A percentile compares a stretch with the other conserved stretches of the same genome.
Evolutionary conservation across 2,113 vertebrate species (phyloP).

Genomic region (Varanus komodoensis): DNA sequence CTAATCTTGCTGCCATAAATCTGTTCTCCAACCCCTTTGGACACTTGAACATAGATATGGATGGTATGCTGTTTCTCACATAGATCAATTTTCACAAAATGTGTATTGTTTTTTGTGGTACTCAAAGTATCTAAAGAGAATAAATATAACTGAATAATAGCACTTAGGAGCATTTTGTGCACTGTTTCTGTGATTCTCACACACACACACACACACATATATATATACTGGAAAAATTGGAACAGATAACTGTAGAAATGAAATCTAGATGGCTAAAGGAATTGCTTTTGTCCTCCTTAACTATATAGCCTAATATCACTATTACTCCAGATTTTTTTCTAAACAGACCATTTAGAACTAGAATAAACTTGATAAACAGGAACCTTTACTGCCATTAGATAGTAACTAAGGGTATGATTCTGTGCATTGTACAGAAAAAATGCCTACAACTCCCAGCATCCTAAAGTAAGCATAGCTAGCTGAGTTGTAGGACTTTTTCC

Average conservation of each 20-base stretch:
- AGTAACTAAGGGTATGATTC: neutral
- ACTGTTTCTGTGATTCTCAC: neutral
- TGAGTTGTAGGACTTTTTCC: too few species aligned
- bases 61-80: neutral
- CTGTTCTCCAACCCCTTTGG: neutral
- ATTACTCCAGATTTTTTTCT: neutral
- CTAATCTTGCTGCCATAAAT: neutral
- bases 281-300: neutral
- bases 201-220: neutral
- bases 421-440: too few species aligned
- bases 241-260: neutral
- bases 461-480: too few species aligned
- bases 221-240: slow-evolving; percentile 12
- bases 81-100: neutral
- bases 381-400: neutral
- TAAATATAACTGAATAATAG: neutral
- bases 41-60: neutral
- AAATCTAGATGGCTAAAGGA: slow-evolving; percentile 10
- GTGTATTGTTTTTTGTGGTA: neutral
- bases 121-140: neutral
- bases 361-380: neutral
- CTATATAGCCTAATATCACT: neutral
- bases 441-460: too few species aligned
- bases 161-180: neutral
- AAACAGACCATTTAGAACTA: neutral